Evolutionary conservation across 2,797 vertebrate genomes (phyloP), one percentile per base, ranked within the genome.

Genomic region (Eulemur coronatus): DNA sequence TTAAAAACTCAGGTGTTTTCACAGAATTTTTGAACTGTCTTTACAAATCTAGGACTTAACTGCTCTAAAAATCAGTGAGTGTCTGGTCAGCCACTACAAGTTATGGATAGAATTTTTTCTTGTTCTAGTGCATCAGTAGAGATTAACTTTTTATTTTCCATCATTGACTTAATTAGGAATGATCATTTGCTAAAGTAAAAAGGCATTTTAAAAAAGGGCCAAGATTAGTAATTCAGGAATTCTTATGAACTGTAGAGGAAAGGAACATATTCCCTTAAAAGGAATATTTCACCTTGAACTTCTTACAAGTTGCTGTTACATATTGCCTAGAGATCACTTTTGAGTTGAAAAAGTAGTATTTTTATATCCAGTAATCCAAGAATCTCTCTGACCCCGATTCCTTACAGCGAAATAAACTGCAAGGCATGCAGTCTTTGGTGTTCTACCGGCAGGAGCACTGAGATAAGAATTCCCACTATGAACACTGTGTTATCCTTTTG

Each of bases 401-500:
- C 94, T 98, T 94, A 97, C 94, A 93, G 88, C 79, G 92, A 95
- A 89, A 88, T 78, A 94, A 95, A 94, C 86, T 48, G 79, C 94
- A 93, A 91, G 61, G 95, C 80, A 5, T 70, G 84, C 91, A 48
- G 93, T 76, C 91, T 69, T 91, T 78, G 89, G 86, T 92, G 82
- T 79, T 97, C 61, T 46, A 76, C 70, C 0, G 1, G 95, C 91
- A 95, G 94, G 93, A 96, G 84, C 95, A 43, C 1, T 43, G 93
- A 97, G 98, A 97, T 98, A 97, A 97, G 98, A 94, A 97, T 96
- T 97, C 94, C 87, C 91, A 93, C 96, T 95, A 63, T 90, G 97
- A 94, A 80, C 84, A 75, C 41, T 14, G 75, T 97, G 95, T 89
- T 95, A 94, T 94, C 95, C 96, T 92, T 97, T 97, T 75, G 95